A percentile compares a stretch with the other conserved stretches of the same genome.
phyloP scores from a whole-genome alignment of 2,888 invertebrate genomes.

The Apodemia mormo region DNA sequence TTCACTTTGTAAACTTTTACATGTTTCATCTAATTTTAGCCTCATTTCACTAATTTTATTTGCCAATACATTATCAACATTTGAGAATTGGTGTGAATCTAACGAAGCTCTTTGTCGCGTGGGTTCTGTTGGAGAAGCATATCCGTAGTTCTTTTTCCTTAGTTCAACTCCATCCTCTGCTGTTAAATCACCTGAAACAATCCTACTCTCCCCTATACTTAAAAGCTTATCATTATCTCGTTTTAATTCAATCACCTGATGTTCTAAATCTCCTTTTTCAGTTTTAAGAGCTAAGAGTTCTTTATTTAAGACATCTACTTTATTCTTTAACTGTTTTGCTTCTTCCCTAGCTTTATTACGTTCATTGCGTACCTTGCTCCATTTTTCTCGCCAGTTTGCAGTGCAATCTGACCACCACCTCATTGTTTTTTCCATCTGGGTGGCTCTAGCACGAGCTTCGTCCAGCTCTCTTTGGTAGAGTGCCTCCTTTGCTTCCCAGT shows the following conservation, averaged over 20 bases:
- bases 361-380: slow-evolving; percentile 96
- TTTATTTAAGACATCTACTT: slow-evolving; percentile 89
- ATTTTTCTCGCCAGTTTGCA: slow-evolving; percentile 98
- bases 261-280: slow-evolving; percentile 89
- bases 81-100: slow-evolving; percentile 73
- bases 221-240: slow-evolving; percentile 91
- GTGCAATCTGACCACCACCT: slow-evolving; percentile 99
- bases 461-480: slow-evolving; percentile 90
- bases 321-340: slow-evolving; percentile 89
- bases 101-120: slow-evolving; percentile 66
- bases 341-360: slow-evolving; percentile 96
- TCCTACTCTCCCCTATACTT: slow-evolving; percentile 70
- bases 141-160: slow-evolving; percentile 59
- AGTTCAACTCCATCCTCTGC: slow-evolving; percentile 70
- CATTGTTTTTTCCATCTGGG: slow-evolving; percentile 99
- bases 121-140: slow-evolving; percentile 60
- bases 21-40: slow-evolving; percentile 63
- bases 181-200: slow-evolving; percentile 62
- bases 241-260: slow-evolving; percentile 88
- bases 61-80: slow-evolving; percentile 68
- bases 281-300: slow-evolving; percentile 88
- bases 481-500: slow-evolving; percentile 91
- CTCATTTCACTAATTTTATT: slow-evolving; percentile 68
- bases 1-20: slow-evolving; percentile 64
- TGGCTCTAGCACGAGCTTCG: slow-evolving; percentile 95